Evolutionary conservation across 2,113 vertebrate species (phyloP).

Genomic region (Alligator sinensis): DNA sequence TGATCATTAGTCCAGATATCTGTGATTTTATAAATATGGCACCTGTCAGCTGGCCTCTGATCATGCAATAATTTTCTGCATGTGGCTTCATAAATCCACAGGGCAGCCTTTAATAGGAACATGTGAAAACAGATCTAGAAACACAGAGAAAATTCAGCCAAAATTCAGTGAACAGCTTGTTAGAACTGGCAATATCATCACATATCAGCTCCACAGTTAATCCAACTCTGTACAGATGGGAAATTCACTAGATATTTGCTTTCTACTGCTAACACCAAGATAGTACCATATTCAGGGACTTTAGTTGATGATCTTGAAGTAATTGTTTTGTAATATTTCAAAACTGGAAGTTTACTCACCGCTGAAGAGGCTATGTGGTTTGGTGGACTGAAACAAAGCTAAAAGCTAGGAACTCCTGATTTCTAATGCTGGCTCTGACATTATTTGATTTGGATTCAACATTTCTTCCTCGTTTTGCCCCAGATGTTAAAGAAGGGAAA

Average conservation of each 20-base stretch:
- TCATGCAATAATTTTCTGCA: constrained; percentile 11
- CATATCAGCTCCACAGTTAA: background rate
- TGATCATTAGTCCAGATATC: background rate
- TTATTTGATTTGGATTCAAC: background rate
- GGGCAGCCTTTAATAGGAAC: background rate
- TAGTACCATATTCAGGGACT: background rate
- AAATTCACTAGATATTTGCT: background rate
- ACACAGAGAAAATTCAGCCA: constrained; percentile 27
- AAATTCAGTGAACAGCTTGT: constrained; percentile 32
- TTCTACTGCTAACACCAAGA: background rate
- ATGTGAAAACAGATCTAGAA: background rate
- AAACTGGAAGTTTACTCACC: background rate
- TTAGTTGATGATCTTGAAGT: background rate
- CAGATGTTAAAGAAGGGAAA: background rate
- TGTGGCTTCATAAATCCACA: background rate
- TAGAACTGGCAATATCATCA: background rate
- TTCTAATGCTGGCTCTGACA: background rate
- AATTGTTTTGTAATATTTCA: background rate
- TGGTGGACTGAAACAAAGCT: background rate
- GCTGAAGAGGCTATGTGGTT: background rate
- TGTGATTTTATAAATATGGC: constrained; percentile 5
- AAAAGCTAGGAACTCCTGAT: constrained; percentile 1
- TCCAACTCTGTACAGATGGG: background rate
- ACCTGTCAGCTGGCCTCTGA: constrained; percentile 24
- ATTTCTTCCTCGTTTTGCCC: background rate